These are phyloP conservation scores for Cosmorhoe ocellata DNA, from an alignment of 2,888 invertebrate genomes.

Conservation along the genomic window DNA sequence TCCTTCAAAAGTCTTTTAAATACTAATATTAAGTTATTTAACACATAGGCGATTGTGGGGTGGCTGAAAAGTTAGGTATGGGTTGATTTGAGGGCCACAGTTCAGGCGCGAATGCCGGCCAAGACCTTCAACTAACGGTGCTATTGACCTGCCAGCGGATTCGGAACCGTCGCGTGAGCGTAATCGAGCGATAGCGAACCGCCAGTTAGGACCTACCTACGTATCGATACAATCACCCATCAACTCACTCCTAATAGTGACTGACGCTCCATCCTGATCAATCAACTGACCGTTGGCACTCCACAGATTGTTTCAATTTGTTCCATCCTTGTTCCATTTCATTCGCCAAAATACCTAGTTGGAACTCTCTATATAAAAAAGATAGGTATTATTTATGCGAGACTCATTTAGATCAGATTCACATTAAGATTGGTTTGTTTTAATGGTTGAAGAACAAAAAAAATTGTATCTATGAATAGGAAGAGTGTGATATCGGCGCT, in stretches of 20 bases:
- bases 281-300: conserved; percentile 22
- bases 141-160: conserved; percentile 57
- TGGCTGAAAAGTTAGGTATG: conserved; percentile 36
- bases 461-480: not conserved
- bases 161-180: conserved; percentile 30
- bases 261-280: conserved; percentile 28
- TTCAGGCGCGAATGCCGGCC: conserved; percentile 39
- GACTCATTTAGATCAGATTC: too few species aligned
- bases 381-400: too few species aligned
- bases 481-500: too few species aligned
- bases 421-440: too few species aligned
- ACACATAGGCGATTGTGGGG: conserved; percentile 34
- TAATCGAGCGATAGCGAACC: conserved; percentile 44
- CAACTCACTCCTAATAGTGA: conserved; percentile 14
- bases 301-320: conserved; percentile 55
- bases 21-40: too few species aligned
- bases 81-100: conserved; percentile 35
- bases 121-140: conserved; percentile 67
- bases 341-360: not conserved
- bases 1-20: too few species aligned
- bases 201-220: conserved; percentile 23
- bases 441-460: too few species aligned
- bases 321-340: conserved; percentile 22
- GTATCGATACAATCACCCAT: conserved; percentile 28
- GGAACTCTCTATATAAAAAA: too few species aligned